Conservation (phyloP, 2,888 invertebrate genomes). For the Drosophila cognata region DNA sequence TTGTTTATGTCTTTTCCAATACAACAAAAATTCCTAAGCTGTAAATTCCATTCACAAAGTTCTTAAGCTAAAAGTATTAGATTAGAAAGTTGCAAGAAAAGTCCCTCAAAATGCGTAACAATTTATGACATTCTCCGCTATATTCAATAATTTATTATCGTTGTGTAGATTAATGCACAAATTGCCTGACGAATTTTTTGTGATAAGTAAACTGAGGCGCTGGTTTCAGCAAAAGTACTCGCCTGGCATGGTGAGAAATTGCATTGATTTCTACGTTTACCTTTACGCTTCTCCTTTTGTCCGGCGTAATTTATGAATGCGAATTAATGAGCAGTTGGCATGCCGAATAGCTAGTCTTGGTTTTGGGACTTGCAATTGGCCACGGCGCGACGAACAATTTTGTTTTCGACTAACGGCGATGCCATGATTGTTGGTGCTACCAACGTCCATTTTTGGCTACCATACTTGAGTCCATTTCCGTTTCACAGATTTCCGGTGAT, state of each 20-base stretch:
- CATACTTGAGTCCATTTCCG: constrained; percentile 78
- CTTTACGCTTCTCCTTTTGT: constrained; percentile 28
- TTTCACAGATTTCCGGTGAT: constrained; percentile 79
- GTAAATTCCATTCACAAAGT: constrained; percentile 10
- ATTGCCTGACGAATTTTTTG: constrained; percentile 48
- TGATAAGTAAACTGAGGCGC: constrained; percentile 15
- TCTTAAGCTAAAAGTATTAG: constrained; percentile 11
- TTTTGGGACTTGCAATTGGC: constrained; percentile 17
- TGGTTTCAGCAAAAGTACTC: neutral
- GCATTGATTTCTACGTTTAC: constrained; percentile 73
- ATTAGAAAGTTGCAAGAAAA: constrained; percentile 30
- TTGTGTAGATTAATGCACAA: constrained; percentile 49
- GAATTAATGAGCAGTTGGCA: constrained; percentile 77
- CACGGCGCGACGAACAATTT: constrained; percentile 37
- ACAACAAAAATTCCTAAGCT: neutral
- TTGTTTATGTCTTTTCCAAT: neutral
- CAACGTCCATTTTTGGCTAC: constrained; percentile 69
- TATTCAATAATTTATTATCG: constrained; percentile 48
- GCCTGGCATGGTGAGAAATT: constrained; percentile 29
- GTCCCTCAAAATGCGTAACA: constrained; percentile 28
- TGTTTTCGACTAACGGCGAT: constrained; percentile 70
- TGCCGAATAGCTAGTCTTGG: constrained; percentile 60
- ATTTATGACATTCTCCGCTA: constrained; percentile 21
- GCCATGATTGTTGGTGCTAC: constrained; percentile 22
- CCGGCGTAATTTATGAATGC: constrained; percentile 72